Evolutionary conservation across 2,797 vertebrate species (phyloP).

Genomic region (Sebastes ruberrimus): DNA sequence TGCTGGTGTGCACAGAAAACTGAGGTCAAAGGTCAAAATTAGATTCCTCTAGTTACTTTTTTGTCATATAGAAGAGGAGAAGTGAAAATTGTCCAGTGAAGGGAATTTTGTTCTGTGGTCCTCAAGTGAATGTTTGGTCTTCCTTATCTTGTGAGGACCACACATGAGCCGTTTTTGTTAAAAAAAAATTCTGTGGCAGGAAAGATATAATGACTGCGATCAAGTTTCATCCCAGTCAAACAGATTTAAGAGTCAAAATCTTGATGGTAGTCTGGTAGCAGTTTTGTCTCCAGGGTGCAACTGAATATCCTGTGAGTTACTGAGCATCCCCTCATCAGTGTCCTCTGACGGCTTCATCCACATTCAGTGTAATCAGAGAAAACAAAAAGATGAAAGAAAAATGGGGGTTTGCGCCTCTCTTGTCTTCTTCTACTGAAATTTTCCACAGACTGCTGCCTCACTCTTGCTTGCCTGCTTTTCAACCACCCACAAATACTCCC

Average conservation of each 20-base stretch:
- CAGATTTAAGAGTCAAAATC: not conserved
- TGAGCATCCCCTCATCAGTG: not conserved
- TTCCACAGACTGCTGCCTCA: not conserved
- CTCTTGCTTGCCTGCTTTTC: not conserved
- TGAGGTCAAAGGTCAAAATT: not conserved
- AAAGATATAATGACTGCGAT: not conserved
- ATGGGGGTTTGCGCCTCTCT: not conserved
- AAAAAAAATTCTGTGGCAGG: not conserved
- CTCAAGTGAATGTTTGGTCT: not conserved
- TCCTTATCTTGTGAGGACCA: not conserved
- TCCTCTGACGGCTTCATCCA: not conserved
- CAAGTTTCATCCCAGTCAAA: not conserved
- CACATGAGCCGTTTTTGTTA: not conserved
- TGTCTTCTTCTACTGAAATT: not conserved
- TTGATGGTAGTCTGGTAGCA: not conserved
- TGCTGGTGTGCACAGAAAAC: not conserved
- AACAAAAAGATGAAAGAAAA: not conserved
- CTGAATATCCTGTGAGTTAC: not conserved
- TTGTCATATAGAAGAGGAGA: not conserved
- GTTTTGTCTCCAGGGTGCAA: not conserved
- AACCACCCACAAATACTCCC: not conserved
- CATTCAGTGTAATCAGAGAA: not conserved
- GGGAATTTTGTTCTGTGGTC: not conserved
- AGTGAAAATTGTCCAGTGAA: not conserved
- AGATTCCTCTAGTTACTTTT: not conserved